Evolutionary conservation across 2,797 vertebrate species (phyloP).

Genomic region (Channa striata): DNA sequence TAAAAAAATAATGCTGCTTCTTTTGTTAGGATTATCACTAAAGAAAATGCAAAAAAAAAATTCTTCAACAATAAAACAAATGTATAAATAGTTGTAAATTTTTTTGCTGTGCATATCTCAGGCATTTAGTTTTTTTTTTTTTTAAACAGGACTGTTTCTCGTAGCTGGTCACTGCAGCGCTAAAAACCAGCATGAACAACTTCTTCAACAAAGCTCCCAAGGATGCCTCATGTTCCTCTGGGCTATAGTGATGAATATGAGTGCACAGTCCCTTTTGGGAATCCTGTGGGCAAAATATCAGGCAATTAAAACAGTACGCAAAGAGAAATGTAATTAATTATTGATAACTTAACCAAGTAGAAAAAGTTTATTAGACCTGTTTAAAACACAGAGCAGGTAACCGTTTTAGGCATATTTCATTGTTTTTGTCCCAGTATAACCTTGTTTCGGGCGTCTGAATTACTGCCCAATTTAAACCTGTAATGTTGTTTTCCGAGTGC

Average conservation of each 20-base stretch:
- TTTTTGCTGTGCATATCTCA: background rate
- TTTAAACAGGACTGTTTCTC: background rate
- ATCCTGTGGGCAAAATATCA: background rate
- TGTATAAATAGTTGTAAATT: background rate
- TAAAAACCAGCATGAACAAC: constrained; percentile 8
- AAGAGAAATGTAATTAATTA: constrained; percentile 8
- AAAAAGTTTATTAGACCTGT: background rate
- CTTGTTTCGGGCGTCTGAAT: background rate
- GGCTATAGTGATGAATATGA: constrained; percentile 23
- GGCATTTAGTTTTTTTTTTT: background rate
- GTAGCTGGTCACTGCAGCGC: background rate
- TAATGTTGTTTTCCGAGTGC: background rate
- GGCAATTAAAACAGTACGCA: constrained; percentile 15
- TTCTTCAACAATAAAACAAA: constrained; percentile 3
- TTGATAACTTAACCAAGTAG: constrained; percentile 10
- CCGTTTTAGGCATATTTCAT: background rate
- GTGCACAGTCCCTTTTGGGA: constrained; percentile 26
- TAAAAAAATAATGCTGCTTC: background rate
- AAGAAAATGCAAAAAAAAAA: constrained; percentile 1
- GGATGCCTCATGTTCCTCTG: constrained; percentile 1
- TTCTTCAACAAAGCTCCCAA: constrained; percentile 27
- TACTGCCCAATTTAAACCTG: background rate
- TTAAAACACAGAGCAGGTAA: background rate
- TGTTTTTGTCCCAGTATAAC: background rate
- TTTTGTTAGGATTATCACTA: background rate